Evolutionary conservation across 2,888 invertebrate species (phyloP), one percentile per base, ranked within the genome.

Genomic region (Dasypolia templi): DNA sequence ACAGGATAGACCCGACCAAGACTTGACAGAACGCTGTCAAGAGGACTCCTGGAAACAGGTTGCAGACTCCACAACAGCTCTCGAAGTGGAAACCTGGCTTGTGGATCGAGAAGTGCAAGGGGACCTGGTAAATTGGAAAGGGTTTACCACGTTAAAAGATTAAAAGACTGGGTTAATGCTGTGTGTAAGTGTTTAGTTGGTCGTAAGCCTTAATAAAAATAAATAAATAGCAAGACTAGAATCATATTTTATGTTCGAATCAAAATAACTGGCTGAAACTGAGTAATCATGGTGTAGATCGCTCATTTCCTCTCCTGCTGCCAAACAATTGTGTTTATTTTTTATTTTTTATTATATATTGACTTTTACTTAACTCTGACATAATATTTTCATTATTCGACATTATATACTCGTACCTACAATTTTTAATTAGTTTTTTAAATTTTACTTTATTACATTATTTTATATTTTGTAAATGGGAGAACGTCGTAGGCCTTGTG

Each of bases 1-100:
- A 87, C 29, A 95, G 88, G 0, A 96, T 84, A 0, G 94, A 91
- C 0, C 96, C 96, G 0, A 92, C 91, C 55, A 96, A 88, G 0
- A 96, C 94, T 82, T 96, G 94, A 64, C 90, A 85, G 90, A 96
- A 95, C 0, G 94, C 96, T 61, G 95, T 94, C 29, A 96, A 87
- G 0, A 96, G 90, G 0, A 96, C 96, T 1, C 96, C 96, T 3
- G 96, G 96, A 86, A 96, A 96, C 32, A 96, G 87, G 80, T 96
- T 96, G 89, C 96, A 96, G 42, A 95, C 80, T 0, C 96, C 96
- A 66, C 96, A 96, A 89, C 95, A 96, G 85, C 95, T 95, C 86
- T 96, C 96, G 75, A 96, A 87, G 85, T 96, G 96, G 71, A 91
- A 94, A 22, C 95, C 95, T 9, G 91, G 91, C 77, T 94, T 94